Evolutionary conservation across 2,888 invertebrate genomes (phyloP), one percentile per base, ranked within the genome.

Genomic region (Stenchaetothrips biformis): DNA sequence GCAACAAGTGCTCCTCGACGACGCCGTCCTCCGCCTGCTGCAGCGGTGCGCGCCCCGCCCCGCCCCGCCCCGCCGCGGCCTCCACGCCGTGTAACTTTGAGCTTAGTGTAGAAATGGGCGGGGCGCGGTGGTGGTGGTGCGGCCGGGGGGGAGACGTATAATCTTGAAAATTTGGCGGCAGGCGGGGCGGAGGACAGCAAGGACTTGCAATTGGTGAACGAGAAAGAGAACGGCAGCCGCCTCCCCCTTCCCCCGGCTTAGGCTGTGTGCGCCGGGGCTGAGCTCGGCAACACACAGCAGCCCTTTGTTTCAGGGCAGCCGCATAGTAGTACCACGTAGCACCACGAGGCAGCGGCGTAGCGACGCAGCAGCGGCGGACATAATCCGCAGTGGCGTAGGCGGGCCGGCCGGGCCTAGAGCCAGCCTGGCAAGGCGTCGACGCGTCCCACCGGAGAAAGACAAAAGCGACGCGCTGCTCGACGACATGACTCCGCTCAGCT

Each of bases 1-100:
- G 83, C 84, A 85, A 84, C 84, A 83, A 81, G 82, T 84, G 37
- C 37, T 37, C 37, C 37, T 37, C 37, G 37, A 37, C 37, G 37
- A 37, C 37, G 37, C 37, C 4, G 2, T 37, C 37, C 37, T 37
- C 37, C 4, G 37, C 37, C 37, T 37, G 37, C 37, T 37, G 37
- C 37, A 37, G 37, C 37, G 37, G 37, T 37, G 37, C 37, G 83
- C 83, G 84, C 83, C 84, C 84, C 82, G 81, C 82, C 21, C 81
- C 81, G 82, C 81, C 79, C 82, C 81, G 27, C 79, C 79, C 79
- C 77, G 16, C 77, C 77, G 25, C 59, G 62, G 59, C 80, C 74
- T 48, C 83, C 59, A 59, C 37, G 80, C 82, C 48, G 67, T n/a
- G 48, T 47, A 79, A 16, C 48, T 74, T 74, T 74, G 67, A 74